phyloP scores from a whole-genome alignment of 2,888 invertebrate species.

The Agrotis segetum region DNA sequence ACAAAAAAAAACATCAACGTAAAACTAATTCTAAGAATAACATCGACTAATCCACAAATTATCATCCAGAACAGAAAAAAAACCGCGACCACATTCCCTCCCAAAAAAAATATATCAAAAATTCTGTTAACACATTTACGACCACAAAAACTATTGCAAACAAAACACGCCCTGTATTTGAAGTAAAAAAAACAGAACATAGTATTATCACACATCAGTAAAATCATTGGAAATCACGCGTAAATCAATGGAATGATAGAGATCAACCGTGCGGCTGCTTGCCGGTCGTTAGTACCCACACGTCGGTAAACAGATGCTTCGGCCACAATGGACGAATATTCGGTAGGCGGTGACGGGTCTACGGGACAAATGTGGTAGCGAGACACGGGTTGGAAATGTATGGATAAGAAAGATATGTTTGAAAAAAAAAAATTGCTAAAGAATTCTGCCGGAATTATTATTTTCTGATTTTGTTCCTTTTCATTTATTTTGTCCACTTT shows the following conservation, averaged over 20 bases:
- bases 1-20: background rate
- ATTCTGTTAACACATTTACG: conserved; percentile 53
- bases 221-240: conserved; percentile 67
- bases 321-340: conserved; percentile 84
- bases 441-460: too few relatives aligned
- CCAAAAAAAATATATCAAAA: conserved; percentile 32
- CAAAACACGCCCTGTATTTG: conserved; percentile 27
- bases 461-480: too few relatives aligned
- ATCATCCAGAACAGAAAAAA: background rate
- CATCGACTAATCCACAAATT: conserved; percentile 2
- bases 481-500: too few relatives aligned
- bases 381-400: conserved; percentile 66
- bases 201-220: conserved; percentile 55
- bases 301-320: conserved; percentile 83
- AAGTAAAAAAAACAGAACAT: conserved; percentile 21
- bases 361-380: conserved; percentile 63
- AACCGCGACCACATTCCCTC: conserved; percentile 15
- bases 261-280: conserved; percentile 68
- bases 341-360: conserved; percentile 88
- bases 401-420: conserved; percentile 68
- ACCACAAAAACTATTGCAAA: conserved; percentile 37
- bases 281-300: conserved; percentile 73
- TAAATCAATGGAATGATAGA: conserved; percentile 75
- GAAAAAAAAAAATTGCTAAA: too few relatives aligned
- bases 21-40: conserved; percentile 22